These are phyloP conservation scores for Sprattus sprattus DNA, from an alignment of 2,113 vertebrate genomes.

Conservation along the genomic window DNA sequence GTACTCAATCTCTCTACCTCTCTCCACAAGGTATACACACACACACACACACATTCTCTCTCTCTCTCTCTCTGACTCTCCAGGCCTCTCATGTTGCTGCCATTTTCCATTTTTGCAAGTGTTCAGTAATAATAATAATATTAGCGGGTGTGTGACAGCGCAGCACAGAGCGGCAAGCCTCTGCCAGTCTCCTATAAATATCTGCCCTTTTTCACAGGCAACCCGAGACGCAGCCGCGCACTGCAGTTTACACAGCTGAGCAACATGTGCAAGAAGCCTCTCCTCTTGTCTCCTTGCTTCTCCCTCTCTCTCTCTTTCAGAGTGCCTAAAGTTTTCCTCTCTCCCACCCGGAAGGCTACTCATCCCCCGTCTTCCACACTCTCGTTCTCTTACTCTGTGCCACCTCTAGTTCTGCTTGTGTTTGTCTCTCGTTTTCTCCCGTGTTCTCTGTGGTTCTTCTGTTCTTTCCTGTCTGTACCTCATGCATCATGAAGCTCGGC, in stretches of 20 bases:
- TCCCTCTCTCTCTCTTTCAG: background rate
- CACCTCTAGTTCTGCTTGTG: background rate
- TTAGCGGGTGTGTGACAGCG: conserved; percentile 72
- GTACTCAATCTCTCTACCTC: conserved; percentile 14
- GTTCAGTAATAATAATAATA: conserved; percentile 78
- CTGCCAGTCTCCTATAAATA: conserved; percentile 80
- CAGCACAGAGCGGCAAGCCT: conserved; percentile 60
- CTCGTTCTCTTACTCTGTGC: background rate
- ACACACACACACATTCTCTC: conserved; percentile 31
- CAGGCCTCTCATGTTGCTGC: conserved; percentile 75
- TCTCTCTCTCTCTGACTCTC: conserved; percentile 53
- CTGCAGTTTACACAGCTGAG: conserved; percentile 83
- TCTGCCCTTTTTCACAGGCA: conserved; percentile 73
- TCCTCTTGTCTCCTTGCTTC: conserved; percentile 43
- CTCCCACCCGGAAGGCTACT: background rate
- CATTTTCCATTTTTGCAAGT: conserved; percentile 76
- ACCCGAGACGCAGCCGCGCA: conserved; percentile 72
- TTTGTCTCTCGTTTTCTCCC: too few relatives aligned
- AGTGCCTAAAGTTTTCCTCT: background rate
- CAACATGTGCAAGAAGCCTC: conserved; percentile 72
- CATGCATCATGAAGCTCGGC: background rate
- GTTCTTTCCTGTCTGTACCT: too few relatives aligned
- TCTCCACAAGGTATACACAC: conserved; percentile 16
- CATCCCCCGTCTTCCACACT: background rate
- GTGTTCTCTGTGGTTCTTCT: too few relatives aligned